Percentiles rank a stretch among this genome's conserved stretches.
Conservation (phyloP, 1,140 invertebrate species). For the Lordiphosa collinella region DNA sequence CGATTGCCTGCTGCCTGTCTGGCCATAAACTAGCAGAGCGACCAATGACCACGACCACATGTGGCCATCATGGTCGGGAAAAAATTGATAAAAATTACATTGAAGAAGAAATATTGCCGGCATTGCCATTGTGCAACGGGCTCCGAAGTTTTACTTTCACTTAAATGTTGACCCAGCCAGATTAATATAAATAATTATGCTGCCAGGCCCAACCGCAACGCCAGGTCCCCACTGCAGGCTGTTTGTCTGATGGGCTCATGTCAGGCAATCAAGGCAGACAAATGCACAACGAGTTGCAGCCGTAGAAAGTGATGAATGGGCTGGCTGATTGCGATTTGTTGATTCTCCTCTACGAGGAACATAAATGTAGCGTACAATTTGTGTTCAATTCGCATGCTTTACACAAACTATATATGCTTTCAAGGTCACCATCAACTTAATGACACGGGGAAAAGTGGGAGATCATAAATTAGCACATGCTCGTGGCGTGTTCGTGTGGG, state of each 20-base stretch:
- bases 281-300: conserved; percentile 66
- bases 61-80: conserved; percentile 26
- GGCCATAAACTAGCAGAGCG: conserved; percentile 16
- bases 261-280: conserved; percentile 70
- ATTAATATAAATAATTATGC: conserved; percentile 74
- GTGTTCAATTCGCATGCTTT: background rate
- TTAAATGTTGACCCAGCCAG: conserved; percentile 60
- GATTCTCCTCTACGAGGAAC: background rate
- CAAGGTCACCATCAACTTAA: conserved; percentile 32
- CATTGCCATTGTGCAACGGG: conserved; percentile 64
- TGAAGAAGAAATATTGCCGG: conserved; percentile 60
- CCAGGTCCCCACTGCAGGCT: conserved; percentile 6
- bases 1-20: conserved; percentile 29
- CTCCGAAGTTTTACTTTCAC: conserved; percentile 54
- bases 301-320: conserved; percentile 54
- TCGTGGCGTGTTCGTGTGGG: conserved; percentile 22
- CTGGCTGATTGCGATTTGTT: conserved; percentile 33
- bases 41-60: conserved; percentile 44
- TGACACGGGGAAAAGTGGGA: conserved; percentile 6
- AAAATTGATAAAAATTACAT: conserved; percentile 43
- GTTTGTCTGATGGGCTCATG: conserved; percentile 59
- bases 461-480: conserved; percentile 29
- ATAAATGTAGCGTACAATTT: background rate
- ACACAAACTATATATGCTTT: conserved; percentile 4
- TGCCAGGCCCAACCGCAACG: conserved; percentile 17